phyloP scores from a whole-genome alignment of 2,113 vertebrate genomes.

The Pao palembangensis region DNA sequence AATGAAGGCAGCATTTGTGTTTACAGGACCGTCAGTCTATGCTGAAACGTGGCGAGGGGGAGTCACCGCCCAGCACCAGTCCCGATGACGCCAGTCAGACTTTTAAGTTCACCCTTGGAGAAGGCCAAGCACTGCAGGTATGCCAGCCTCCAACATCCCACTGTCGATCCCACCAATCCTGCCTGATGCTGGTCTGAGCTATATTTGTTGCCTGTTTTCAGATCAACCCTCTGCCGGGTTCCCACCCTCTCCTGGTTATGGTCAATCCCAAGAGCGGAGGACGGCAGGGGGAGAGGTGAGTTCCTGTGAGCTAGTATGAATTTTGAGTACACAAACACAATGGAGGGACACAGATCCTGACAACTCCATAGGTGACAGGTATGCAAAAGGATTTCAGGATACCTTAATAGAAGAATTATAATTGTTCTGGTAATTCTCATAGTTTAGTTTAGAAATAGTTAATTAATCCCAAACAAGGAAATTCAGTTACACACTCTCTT shows the following conservation, averaged over 20 bases:
- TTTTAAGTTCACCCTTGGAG: conserved; percentile 79
- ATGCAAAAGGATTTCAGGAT: no score
- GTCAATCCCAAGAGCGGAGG: conserved; percentile 96
- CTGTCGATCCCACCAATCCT: not conserved
- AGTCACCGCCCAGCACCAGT: conserved; percentile 79
- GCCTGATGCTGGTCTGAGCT: not conserved
- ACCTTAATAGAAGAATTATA: no score
- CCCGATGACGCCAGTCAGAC: conserved; percentile 77
- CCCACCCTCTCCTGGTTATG: conserved; percentile 88
- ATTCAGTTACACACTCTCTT: no score
- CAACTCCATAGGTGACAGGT: no score
- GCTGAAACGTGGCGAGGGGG: conserved; percentile 74
- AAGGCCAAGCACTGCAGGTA: conserved; percentile 85
- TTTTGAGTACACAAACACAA: no score
- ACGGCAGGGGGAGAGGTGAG: conserved; percentile 88
- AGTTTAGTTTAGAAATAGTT: no score
- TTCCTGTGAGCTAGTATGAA: not conserved
- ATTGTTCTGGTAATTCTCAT: no score
- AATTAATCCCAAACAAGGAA: no score
- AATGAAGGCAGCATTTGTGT: not conserved
- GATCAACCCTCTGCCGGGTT: conserved; percentile 87
- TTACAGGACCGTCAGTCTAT: conserved; percentile 71
- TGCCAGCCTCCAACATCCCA: not conserved
- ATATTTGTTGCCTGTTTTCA: conserved; percentile 43
- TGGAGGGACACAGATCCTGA: no score